Evolutionary conservation across 2,797 vertebrate genomes (phyloP).

Genomic region (Apogon talboti): DNA sequence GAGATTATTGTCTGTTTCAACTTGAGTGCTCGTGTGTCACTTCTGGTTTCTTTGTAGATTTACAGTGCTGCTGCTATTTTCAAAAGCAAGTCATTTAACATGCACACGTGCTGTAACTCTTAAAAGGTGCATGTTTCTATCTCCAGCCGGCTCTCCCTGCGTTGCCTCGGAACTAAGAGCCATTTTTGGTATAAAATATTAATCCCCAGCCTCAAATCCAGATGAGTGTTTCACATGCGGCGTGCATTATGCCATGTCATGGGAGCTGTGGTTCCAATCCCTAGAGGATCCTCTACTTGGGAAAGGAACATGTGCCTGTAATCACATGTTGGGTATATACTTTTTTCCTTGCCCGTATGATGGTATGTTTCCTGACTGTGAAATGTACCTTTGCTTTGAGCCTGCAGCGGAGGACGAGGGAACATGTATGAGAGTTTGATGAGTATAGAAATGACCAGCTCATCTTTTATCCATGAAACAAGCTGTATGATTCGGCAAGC

Average conservation of each 20-base stretch:
- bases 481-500: conserved; percentile 39
- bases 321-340: conserved; percentile 16
- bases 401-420: conserved; percentile 14
- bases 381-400: conserved; percentile 9
- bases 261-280: conserved; percentile 22
- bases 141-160: conserved; percentile 20
- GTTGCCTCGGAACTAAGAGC: conserved; percentile 45
- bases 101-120: conserved; percentile 36
- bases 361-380: conserved; percentile 19
- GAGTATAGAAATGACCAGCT: conserved; percentile 19
- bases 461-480: conserved; percentile 64
- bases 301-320: conserved; percentile 7
- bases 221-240: conserved; percentile 50
- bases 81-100: conserved; percentile 31
- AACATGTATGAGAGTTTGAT: conserved; percentile 17
- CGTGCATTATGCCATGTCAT: conserved; percentile 14
- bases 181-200: conserved; percentile 78
- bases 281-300: conserved; percentile 7
- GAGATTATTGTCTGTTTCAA: conserved; percentile 16
- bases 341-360: neutral
- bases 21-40: too few relatives aligned
- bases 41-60: neutral
- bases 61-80: conserved; percentile 17
- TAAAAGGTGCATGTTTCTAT: conserved; percentile 57
- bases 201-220: conserved; percentile 55